These are phyloP conservation scores for Colossoma macropomum DNA, from an alignment of 2,113 vertebrate genomes.

Conservation along the genomic window DNA sequence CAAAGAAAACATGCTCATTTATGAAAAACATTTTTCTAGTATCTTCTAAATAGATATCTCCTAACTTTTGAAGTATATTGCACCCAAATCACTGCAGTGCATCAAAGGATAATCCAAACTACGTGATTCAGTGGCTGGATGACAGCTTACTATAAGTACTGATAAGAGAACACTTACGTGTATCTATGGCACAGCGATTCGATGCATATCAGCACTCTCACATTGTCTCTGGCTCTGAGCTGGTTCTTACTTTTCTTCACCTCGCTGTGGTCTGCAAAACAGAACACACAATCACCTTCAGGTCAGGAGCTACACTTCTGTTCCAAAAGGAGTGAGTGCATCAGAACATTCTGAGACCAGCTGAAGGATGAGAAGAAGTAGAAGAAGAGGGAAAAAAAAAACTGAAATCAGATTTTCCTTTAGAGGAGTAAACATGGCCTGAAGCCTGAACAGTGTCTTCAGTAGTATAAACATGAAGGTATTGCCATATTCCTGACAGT, in stretches of 20 bases:
- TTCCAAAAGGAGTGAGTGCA: background rate
- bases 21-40: no score
- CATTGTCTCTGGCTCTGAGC: constrained; percentile 83
- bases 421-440: constrained; percentile 36
- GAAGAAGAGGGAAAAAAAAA: background rate
- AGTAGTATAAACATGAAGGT: constrained; percentile 36
- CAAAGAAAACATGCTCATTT: no score
- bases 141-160: background rate
- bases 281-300: constrained; percentile 38
- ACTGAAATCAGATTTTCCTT: constrained; percentile 26
- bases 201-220: constrained; percentile 92
- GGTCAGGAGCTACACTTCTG: background rate
- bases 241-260: constrained; percentile 84
- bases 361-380: background rate
- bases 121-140: background rate
- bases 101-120: background rate
- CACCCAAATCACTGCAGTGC: no score
- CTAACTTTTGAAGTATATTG: no score
- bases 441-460: constrained; percentile 25
- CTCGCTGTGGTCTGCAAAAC: constrained; percentile 85
- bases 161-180: constrained; percentile 78
- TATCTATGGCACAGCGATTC: constrained; percentile 92
- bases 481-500: constrained; percentile 22
- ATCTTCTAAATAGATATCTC: no score
- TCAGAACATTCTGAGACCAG: background rate